These are phyloP conservation scores for Stichopus chloronotus DNA, from an alignment of 35 echinoderm and acorn worm species.

Conservation along the genomic window DNA sequence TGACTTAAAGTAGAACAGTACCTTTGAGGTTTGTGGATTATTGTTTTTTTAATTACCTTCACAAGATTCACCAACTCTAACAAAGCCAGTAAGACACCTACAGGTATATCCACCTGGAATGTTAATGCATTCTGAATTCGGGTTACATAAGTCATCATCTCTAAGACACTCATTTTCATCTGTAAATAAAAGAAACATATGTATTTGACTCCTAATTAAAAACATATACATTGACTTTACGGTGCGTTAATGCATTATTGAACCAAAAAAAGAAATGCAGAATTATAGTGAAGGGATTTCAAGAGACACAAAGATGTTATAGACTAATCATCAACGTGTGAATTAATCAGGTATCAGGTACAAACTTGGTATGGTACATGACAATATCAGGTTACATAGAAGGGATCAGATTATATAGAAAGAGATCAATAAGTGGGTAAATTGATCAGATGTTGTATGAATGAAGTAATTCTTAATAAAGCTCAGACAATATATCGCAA, in stretches of 20 bases:
- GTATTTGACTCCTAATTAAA: background rate
- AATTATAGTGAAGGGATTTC: background rate
- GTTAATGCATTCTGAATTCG: background rate
- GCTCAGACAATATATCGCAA: no score
- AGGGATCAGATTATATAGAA: no score
- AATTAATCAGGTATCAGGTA: background rate
- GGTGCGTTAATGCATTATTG: background rate
- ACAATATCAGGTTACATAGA: no score
- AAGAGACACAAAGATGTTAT: background rate
- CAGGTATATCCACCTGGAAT: constrained; percentile 14
- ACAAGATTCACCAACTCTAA: background rate
- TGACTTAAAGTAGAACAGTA: background rate
- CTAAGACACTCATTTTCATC: constrained; percentile 8
- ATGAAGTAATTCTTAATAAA: no score
- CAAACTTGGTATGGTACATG: no score
- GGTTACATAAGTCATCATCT: background rate
- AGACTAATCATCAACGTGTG: no score
- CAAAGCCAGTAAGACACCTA: background rate
- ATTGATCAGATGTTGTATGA: no score
- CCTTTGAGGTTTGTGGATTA: background rate
- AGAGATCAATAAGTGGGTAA: no score
- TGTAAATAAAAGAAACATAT: background rate
- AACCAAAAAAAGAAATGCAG: background rate
- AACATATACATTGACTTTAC: background rate
- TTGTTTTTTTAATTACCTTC: background rate